phyloP scores from a whole-genome alignment of 2,797 vertebrate species.

The Astyanax mexicanus region DNA sequence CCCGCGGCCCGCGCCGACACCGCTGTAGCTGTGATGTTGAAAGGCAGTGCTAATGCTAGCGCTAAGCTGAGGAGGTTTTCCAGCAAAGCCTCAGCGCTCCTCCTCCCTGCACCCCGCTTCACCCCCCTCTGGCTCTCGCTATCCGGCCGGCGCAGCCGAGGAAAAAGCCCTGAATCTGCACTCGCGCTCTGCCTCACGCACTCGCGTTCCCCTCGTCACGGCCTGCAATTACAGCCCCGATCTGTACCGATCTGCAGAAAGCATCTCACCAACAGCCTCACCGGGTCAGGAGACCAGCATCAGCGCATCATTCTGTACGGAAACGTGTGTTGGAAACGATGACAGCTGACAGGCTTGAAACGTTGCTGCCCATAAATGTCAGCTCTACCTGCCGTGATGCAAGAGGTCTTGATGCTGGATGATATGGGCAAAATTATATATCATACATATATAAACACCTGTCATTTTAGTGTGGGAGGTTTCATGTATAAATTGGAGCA shows the following conservation, averaged over 20 bases:
- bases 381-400: background rate
- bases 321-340: background rate
- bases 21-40: constrained; percentile 21
- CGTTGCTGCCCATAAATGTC: background rate
- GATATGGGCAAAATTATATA: no score
- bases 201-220: background rate
- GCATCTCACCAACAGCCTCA: background rate
- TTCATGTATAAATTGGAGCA: no score
- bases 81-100: background rate
- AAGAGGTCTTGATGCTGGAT: background rate
- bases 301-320: background rate
- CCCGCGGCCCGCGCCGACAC: constrained; percentile 16
- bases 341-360: constrained; percentile 6
- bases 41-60: constrained; percentile 2
- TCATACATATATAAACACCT: no score
- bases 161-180: background rate
- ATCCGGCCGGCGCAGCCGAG: background rate
- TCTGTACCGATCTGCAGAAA: constrained; percentile 23
- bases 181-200: background rate
- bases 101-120: background rate
- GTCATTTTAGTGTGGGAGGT: no score
- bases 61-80: constrained; percentile 12
- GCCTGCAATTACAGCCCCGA: constrained; percentile 5
- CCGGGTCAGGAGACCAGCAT: background rate
- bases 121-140: background rate